Percentiles rank a stretch among this genome's conserved stretches.
These are phyloP conservation scores for Callocephalon fimbriatum DNA, from an alignment of 2,113 vertebrate species.

Conservation along the genomic window DNA sequence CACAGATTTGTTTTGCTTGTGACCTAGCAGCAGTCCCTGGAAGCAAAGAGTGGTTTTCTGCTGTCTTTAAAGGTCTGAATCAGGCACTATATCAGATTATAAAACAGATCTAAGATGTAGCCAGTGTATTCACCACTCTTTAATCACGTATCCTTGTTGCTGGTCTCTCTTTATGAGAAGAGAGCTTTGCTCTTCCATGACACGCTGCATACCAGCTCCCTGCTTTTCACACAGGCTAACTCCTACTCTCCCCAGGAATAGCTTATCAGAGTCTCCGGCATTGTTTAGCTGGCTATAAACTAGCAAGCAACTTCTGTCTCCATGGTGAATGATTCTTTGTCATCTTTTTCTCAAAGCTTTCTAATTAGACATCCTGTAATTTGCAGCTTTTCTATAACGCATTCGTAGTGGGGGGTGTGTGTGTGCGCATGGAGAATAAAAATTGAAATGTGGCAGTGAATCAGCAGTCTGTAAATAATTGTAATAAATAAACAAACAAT, in stretches of 20 bases:
- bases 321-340: slow-evolving; percentile 76
- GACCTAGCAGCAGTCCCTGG: not conserved
- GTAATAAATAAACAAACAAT: slow-evolving; percentile 28
- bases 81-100: not conserved
- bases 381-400: slow-evolving; percentile 59
- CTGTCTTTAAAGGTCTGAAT: not conserved
- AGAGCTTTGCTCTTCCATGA: not conserved
- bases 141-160: not conserved
- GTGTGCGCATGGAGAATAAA: not conserved
- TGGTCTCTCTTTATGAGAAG: not conserved
- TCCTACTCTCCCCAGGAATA: slow-evolving; percentile 54
- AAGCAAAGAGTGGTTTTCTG: not conserved
- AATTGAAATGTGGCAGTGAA: slow-evolving; percentile 52
- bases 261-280: slow-evolving; percentile 58
- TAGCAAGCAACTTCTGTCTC: slow-evolving; percentile 70
- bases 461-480: slow-evolving; percentile 57
- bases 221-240: not conserved
- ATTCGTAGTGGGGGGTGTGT: not conserved
- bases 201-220: not conserved
- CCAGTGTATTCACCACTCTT: not conserved
- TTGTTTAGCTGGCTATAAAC: slow-evolving; percentile 72
- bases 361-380: slow-evolving; percentile 77
- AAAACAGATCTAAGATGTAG: not conserved
- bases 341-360: slow-evolving; percentile 76
- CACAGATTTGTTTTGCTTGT: not conserved